A percentile compares a stretch with the other conserved stretches of the same genome.
Conservation (phyloP, 1,140 invertebrate species). For the Lethrus apterus region DNA sequence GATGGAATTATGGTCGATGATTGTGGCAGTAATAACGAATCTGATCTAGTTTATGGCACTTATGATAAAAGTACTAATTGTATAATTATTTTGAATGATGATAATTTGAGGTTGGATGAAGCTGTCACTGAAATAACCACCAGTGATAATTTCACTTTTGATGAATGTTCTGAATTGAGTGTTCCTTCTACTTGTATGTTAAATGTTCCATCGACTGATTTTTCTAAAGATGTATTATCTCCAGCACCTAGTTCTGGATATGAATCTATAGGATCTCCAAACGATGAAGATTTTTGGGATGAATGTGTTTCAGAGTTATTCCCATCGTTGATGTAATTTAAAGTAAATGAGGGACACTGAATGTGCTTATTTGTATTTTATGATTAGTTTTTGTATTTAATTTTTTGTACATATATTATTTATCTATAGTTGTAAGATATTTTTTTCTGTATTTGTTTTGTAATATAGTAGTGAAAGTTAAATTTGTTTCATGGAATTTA, state of each 20-base stretch:
- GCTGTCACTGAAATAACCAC: slow-evolving; percentile 38
- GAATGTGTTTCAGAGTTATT: slow-evolving; percentile 37
- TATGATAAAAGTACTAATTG: slow-evolving; percentile 64
- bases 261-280: slow-evolving; percentile 38
- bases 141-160: neutral
- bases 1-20: slow-evolving; percentile 24
- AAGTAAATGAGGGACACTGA: too few species aligned
- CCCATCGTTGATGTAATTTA: slow-evolving; percentile 34
- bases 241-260: slow-evolving; percentile 30
- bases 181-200: neutral
- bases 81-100: slow-evolving; percentile 61
- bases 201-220: slow-evolving; percentile 2
- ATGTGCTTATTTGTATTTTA: too few species aligned
- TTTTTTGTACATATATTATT: too few species aligned
- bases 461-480: too few species aligned
- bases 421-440: too few species aligned
- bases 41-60: slow-evolving; percentile 54
- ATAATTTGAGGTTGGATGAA: slow-evolving; percentile 46
- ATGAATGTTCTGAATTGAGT: neutral
- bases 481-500: too few species aligned
- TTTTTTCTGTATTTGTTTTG: too few species aligned
- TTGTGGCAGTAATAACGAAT: slow-evolving; percentile 18
- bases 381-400: too few species aligned
- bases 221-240: slow-evolving; percentile 6
- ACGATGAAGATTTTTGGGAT: slow-evolving; percentile 33